These are phyloP conservation scores for Sclerodermus sp. DNA, from an alignment of 2,888 invertebrate species.

Conservation along the genomic window DNA sequence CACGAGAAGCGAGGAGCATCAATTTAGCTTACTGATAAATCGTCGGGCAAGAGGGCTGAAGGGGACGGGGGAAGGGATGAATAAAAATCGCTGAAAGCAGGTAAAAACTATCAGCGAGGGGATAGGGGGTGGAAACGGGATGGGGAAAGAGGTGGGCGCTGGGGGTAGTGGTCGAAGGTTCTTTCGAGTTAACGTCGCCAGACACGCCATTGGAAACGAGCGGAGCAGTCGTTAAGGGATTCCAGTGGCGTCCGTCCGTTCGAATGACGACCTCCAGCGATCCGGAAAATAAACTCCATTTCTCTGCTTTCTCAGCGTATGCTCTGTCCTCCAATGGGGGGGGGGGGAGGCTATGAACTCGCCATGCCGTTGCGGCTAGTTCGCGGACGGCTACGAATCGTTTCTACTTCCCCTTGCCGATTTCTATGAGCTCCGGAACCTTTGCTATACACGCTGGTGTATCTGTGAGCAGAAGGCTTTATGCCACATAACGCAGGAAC, in stretches of 20 bases:
- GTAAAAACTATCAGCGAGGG: conserved; percentile 2
- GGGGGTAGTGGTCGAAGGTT: conserved; percentile 3
- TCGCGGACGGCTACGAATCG: no score
- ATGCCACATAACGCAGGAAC: no score
- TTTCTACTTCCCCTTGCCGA: no score
- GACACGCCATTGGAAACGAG: conserved; percentile 33
- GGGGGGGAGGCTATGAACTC: not conserved
- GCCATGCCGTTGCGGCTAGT: no score
- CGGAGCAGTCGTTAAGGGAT: conserved; percentile 39
- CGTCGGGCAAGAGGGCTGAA: no score
- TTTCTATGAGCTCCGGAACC: no score
- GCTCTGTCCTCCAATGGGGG: conserved; percentile 2
- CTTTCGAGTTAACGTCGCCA: conserved; percentile 25
- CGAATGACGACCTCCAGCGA: conserved; percentile 46
- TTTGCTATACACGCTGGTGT: no score
- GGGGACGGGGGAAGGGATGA: not conserved
- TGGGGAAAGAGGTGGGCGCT: not conserved
- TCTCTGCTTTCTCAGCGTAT: conserved; percentile 12
- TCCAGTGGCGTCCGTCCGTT: conserved; percentile 42
- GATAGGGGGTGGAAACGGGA: not conserved
- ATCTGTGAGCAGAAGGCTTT: no score
- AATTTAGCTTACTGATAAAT: no score
- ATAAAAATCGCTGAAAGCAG: conserved; percentile 1
- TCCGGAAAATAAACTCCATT: conserved; percentile 44
- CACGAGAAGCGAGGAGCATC: no score